These are phyloP conservation scores for Nebria brevicollis DNA, from an alignment of 2,888 invertebrate genomes.

Conservation along the genomic window DNA sequence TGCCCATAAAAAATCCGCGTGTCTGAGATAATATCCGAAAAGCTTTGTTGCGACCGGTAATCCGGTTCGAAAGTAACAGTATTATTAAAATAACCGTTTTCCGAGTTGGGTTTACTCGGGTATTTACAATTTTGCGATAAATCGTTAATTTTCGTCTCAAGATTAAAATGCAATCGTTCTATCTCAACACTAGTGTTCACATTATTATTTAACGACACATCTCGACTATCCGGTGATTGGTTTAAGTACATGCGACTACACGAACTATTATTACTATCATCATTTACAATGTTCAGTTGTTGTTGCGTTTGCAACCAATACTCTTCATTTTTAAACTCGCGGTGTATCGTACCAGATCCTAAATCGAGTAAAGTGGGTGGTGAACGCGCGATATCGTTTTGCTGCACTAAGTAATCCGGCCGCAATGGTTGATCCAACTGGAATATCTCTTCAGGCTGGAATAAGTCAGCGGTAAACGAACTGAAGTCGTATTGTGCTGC, in stretches of 20 bases:
- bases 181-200: conserved; percentile 53
- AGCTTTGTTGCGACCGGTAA: conserved; percentile 36
- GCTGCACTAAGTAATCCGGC: conserved; percentile 68
- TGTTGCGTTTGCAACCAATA: conserved; percentile 71
- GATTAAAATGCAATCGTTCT: conserved; percentile 49
- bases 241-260: conserved; percentile 61
- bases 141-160: conserved; percentile 37
- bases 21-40: conserved; percentile 34
- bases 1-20: conserved; percentile 34
- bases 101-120: conserved; percentile 24
- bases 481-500: conserved; percentile 69
- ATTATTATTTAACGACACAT: conserved; percentile 61
- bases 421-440: conserved; percentile 79
- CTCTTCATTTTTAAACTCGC: conserved; percentile 69
- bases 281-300: conserved; percentile 63
- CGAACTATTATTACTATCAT: conserved; percentile 63
- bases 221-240: conserved; percentile 66
- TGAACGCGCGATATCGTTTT: conserved; percentile 67
- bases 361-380: conserved; percentile 78
- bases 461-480: conserved; percentile 70
- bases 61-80: conserved; percentile 36
- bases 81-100: conserved; percentile 31
- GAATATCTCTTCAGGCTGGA: conserved; percentile 82
- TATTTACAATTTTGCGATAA: conserved; percentile 32
- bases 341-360: conserved; percentile 76